A percentile compares a stretch with the other conserved stretches of the same genome.
These are phyloP conservation scores for Leptopilina clavipes DNA, from an alignment of 1,140 invertebrate species.

Conservation along the genomic window DNA sequence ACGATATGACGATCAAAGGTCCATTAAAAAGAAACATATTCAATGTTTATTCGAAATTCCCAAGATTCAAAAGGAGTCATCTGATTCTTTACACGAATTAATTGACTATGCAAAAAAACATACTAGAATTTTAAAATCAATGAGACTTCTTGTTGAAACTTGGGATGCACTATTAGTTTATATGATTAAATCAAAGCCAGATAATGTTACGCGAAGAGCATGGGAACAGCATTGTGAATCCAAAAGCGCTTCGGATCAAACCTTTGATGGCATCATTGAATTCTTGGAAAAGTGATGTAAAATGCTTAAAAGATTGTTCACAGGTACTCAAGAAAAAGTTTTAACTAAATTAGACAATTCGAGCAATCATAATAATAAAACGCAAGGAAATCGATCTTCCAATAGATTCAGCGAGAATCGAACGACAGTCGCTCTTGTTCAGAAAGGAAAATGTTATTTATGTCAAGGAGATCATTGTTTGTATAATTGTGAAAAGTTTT, in stretches of 20 bases:
- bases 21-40: conserved; percentile 51
- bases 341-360: conserved; percentile 17
- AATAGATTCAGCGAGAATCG: conserved; percentile 26
- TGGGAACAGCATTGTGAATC: conserved; percentile 43
- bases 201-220: conserved; percentile 42
- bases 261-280: conserved; percentile 36
- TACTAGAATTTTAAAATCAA: conserved; percentile 41
- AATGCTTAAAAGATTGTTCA: conserved; percentile 44
- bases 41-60: conserved; percentile 45
- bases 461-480: conserved; percentile 40
- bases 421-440: conserved; percentile 26
- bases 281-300: conserved; percentile 39
- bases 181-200: conserved; percentile 47
- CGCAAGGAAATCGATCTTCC: background rate
- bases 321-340: conserved; percentile 35
- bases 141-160: conserved; percentile 39
- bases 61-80: conserved; percentile 40
- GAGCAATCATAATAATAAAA: background rate
- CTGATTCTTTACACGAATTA: conserved; percentile 42
- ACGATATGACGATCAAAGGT: conserved; percentile 47
- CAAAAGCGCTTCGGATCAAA: background rate
- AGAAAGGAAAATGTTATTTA: conserved; percentile 36
- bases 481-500: conserved; percentile 42
- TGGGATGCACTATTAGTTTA: conserved; percentile 50
- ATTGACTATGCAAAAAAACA: conserved; percentile 48